Conservation (phyloP, 2,113 vertebrate species). For the Charina bottae region DNA sequence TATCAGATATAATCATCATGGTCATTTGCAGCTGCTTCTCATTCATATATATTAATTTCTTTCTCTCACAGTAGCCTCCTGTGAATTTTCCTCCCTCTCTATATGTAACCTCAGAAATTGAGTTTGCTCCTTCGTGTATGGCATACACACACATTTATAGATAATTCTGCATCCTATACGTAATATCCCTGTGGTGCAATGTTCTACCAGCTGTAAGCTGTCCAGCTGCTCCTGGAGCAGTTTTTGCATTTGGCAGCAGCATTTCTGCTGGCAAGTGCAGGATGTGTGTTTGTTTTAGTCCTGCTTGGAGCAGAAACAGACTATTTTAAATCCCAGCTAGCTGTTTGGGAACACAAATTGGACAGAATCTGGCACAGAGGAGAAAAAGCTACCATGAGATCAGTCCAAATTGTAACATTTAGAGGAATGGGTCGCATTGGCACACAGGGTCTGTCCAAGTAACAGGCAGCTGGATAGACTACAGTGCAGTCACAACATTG, state of each 20-base stretch:
- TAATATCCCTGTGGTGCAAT: not conserved
- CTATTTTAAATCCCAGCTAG: not conserved
- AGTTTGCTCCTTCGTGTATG: not conserved
- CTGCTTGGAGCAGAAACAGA: not conserved
- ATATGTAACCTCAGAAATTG: not conserved
- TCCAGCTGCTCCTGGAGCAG: not conserved
- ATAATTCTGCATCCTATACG: not conserved
- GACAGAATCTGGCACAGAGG: not conserved
- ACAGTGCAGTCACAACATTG: not conserved
- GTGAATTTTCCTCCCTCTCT: conserved; percentile 26
- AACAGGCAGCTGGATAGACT: not conserved
- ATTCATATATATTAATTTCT: not conserved
- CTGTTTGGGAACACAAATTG: not conserved
- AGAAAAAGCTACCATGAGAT: not conserved
- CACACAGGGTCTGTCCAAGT: not conserved
- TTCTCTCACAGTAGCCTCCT: not conserved
- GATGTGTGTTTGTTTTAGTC: not conserved
- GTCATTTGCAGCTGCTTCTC: not conserved
- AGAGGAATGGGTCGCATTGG: not conserved
- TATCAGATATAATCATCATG: not conserved
- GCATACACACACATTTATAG: not conserved
- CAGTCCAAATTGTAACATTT: not conserved
- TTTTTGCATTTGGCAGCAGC: not conserved
- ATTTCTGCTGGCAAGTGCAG: not conserved
- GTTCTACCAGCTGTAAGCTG: not conserved